Evolutionary conservation across 2,888 invertebrate genomes (phyloP).

Genomic region (Dexiosoma caninum): DNA sequence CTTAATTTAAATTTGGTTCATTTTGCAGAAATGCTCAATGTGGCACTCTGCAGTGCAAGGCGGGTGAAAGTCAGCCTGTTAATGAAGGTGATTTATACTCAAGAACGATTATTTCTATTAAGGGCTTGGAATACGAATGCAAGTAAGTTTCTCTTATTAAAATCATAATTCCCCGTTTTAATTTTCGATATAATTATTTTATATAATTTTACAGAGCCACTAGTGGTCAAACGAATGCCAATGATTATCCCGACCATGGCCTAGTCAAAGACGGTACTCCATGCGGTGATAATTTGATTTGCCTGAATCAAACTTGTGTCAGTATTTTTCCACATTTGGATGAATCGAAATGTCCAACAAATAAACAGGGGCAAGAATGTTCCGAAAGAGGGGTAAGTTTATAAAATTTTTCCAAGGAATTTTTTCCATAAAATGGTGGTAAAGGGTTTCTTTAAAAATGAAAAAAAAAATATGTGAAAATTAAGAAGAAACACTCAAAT

Average conservation of each 20-base stretch:
- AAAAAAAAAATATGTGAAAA: too few species aligned
- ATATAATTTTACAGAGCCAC: constrained; percentile 83
- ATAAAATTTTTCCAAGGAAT: neutral
- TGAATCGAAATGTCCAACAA: constrained; percentile 92
- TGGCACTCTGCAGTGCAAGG: constrained; percentile 96
- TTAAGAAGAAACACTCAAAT: too few species aligned
- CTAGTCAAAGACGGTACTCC: constrained; percentile 95
- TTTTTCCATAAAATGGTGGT: too few species aligned
- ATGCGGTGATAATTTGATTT: constrained; percentile 94
- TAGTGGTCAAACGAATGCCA: constrained; percentile 81
- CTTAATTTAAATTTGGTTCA: too few species aligned
- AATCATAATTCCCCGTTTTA: neutral
- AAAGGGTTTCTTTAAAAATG: too few species aligned
- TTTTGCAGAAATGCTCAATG: constrained; percentile 96
- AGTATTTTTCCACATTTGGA: constrained; percentile 90
- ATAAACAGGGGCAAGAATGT: constrained; percentile 92
- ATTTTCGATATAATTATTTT: too few species aligned
- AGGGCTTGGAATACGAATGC: constrained; percentile 95
- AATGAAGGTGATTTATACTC: constrained; percentile 90
- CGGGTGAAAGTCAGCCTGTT: constrained; percentile 89
- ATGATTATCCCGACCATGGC: constrained; percentile 87
- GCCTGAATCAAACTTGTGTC: constrained; percentile 95
- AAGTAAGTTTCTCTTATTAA: constrained; percentile 84
- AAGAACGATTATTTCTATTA: constrained; percentile 92
- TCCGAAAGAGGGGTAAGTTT: constrained; percentile 95